Conservation (phyloP, 2,888 invertebrate species). For the Iselma pallidipennis region DNA sequence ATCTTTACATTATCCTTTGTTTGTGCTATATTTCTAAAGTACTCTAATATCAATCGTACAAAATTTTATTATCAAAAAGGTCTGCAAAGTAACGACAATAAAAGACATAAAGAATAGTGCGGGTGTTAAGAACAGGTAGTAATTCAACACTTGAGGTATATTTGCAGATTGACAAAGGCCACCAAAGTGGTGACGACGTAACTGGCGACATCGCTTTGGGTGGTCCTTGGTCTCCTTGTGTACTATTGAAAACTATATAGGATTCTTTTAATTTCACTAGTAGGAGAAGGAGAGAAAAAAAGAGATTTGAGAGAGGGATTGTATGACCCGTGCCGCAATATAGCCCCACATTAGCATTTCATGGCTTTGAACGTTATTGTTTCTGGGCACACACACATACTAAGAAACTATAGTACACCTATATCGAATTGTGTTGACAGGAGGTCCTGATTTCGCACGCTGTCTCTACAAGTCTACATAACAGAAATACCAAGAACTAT, state of each 20-base stretch:
- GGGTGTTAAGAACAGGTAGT: conserved; percentile 13
- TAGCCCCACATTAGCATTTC: conserved; percentile 13
- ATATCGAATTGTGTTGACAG: neutral
- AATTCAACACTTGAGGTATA: conserved; percentile 25
- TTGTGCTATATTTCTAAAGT: no score
- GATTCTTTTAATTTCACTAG: conserved; percentile 19
- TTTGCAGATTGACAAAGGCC: conserved; percentile 31
- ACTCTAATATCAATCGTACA: no score
- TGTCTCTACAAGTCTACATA: neutral
- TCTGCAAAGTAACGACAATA: neutral
- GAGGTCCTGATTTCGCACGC: conserved; percentile 3
- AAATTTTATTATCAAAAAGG: neutral
- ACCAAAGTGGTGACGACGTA: conserved; percentile 24
- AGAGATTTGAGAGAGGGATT: conserved; percentile 1
- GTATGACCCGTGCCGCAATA: conserved; percentile 16
- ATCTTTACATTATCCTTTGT: no score
- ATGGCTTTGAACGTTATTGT: conserved; percentile 11
- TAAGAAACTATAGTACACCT: no score
- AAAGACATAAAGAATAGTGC: neutral
- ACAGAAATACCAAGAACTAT: neutral
- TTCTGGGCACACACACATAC: no score
- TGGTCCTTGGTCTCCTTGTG: conserved; percentile 22
- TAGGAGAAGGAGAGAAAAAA: neutral
- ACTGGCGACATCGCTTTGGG: conserved; percentile 29
- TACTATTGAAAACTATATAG: conserved; percentile 9